These are phyloP conservation scores for Brenthis ino DNA, from an alignment of 2,888 invertebrate species.

Conservation along the genomic window DNA sequence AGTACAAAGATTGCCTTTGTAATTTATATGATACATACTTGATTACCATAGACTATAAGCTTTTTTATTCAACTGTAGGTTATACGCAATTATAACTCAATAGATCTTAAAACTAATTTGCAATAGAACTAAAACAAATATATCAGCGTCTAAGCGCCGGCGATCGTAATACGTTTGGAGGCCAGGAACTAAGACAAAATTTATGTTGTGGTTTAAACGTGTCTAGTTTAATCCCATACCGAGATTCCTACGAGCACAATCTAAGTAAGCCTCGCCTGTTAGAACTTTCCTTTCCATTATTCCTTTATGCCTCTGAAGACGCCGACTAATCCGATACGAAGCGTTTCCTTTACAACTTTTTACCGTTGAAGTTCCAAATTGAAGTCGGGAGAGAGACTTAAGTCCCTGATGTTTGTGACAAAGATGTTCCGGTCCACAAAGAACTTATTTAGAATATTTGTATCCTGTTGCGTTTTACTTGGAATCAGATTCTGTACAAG, in stretches of 20 bases:
- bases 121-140: constrained; percentile 20
- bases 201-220: constrained; percentile 68
- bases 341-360: constrained; percentile 58
- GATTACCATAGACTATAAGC: background rate
- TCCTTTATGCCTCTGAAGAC: constrained; percentile 52
- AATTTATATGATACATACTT: too few species aligned
- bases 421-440: constrained; percentile 23
- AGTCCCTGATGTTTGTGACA: constrained; percentile 38
- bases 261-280: constrained; percentile 67
- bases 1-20: too few species aligned
- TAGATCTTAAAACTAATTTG: constrained; percentile 13
- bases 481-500: too few species aligned
- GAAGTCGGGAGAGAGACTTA: constrained; percentile 49
- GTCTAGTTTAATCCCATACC: constrained; percentile 68
- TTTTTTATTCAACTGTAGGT: too few species aligned
- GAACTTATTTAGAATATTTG: constrained; percentile 19
- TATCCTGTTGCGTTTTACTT: constrained; percentile 5
- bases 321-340: constrained; percentile 61
- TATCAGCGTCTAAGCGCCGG: constrained; percentile 24
- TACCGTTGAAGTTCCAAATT: constrained; percentile 48
- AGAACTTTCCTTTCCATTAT: constrained; percentile 68
- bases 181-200: constrained; percentile 60
- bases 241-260: constrained; percentile 65
- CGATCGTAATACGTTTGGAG: constrained; percentile 44
- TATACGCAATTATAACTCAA: background rate